phyloP scores from a whole-genome alignment of 92 coral and sea anemone species.

The Bergia puertoricense region DNA sequence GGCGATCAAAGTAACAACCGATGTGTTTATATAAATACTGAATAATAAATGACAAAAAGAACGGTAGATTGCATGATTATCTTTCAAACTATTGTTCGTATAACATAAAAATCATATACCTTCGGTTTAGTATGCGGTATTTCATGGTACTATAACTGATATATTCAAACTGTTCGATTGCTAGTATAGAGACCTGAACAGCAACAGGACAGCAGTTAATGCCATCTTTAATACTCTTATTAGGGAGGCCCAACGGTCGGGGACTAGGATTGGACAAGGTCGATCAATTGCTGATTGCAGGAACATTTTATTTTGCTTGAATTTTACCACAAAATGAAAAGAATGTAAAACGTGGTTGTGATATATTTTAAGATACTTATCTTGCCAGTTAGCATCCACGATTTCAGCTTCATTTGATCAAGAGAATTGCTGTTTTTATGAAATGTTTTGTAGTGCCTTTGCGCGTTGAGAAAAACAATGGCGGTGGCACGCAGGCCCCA shows the following conservation, averaged over 20 bases:
- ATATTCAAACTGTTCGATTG: no score
- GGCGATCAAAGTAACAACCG: background rate
- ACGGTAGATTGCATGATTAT: no score
- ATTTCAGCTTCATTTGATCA: background rate
- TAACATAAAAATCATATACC: no score
- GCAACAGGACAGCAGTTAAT: no score
- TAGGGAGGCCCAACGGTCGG: slow-evolving; percentile 4
- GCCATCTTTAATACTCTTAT: no score
- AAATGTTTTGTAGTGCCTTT: background rate
- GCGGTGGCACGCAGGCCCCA: slow-evolving; percentile 25
- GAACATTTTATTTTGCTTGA: background rate
- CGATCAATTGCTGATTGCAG: no score
- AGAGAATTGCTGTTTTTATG: background rate
- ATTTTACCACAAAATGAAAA: background rate
- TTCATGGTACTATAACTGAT: no score
- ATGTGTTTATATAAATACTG: background rate
- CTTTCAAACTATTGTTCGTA: no score
- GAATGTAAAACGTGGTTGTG: background rate
- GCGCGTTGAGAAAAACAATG: background rate
- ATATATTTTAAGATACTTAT: background rate
- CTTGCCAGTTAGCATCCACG: background rate
- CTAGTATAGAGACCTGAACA: no score
- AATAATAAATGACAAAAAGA: no score
- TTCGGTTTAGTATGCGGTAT: no score
- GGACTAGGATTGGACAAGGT: background rate